phyloP scores from a whole-genome alignment of 53 echinoderm and acorn worm species.

The Temnopleurus reevesii region DNA sequence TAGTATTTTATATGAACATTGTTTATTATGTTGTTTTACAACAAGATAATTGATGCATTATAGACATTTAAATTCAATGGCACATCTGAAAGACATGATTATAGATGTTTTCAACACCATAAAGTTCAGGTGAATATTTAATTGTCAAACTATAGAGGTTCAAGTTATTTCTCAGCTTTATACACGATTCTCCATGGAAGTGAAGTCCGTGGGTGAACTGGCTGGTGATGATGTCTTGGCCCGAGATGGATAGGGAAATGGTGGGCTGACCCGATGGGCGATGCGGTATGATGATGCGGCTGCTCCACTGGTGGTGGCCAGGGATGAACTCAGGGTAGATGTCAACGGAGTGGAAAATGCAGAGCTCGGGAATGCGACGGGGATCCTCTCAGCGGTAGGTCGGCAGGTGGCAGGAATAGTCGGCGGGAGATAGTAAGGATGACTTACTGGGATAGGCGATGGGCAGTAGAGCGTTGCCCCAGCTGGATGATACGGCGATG shows the following conservation, averaged over 20 bases:
- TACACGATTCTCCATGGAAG: neutral
- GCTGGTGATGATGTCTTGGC: conserved; percentile 33
- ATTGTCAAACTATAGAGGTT: neutral
- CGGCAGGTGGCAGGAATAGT: neutral
- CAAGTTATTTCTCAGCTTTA: neutral
- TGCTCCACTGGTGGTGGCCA: neutral
- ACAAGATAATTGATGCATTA: too few species aligned
- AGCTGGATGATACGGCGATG: neutral
- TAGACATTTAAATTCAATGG: too few species aligned
- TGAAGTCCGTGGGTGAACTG: neutral
- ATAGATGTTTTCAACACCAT: too few species aligned
- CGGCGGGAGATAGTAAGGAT: neutral
- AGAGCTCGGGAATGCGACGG: conserved; percentile 7
- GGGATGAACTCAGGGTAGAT: conserved; percentile 9
- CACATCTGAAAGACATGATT: too few species aligned
- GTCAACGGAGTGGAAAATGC: conserved; percentile 9
- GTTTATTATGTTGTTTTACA: too few species aligned
- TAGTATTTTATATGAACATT: too few species aligned
- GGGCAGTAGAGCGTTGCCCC: neutral
- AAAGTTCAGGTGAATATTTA: conserved; percentile 1
- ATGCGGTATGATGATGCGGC: neutral
- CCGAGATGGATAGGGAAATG: neutral
- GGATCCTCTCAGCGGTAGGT: neutral
- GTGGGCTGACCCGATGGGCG: neutral
- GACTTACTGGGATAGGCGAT: conserved; percentile 28